Percentiles rank a stretch among this genome's conserved stretches.
Conservation (phyloP, 2,113 vertebrate species). For the Athene noctua region DNA sequence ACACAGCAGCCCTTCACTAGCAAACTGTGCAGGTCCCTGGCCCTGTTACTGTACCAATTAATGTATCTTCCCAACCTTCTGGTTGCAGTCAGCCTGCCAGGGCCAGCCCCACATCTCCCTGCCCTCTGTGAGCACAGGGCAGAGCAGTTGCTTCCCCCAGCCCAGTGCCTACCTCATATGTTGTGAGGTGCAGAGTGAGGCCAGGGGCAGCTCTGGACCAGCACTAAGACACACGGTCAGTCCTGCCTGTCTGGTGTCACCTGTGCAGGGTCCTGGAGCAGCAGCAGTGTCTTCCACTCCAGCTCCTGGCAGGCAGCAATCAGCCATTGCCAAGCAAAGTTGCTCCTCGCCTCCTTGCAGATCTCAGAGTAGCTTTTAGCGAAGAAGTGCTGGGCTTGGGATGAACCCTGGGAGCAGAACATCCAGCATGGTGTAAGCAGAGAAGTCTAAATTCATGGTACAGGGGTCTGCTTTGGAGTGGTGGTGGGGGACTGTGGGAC, state of each 20-base stretch:
- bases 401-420: constrained; percentile 68
- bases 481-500: accelerated
- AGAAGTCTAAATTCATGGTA: background rate
- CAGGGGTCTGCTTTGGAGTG: background rate
- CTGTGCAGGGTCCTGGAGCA: background rate
- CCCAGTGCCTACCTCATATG: accelerated
- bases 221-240: background rate
- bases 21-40: background rate
- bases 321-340: background rate
- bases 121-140: background rate
- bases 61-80: background rate
- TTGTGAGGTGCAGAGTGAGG: background rate
- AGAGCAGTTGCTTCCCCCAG: background rate
- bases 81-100: background rate
- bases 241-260: constrained; percentile 12
- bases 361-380: constrained; percentile 70
- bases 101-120: background rate
- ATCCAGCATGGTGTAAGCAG: background rate
- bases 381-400: constrained; percentile 75
- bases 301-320: background rate
- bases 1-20: background rate
- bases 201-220: background rate
- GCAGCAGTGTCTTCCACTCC: background rate
- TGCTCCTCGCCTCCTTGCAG: constrained; percentile 66
- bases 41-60: background rate